Evolutionary conservation across 2,797 vertebrate species (phyloP).

Genomic region (Pogoniulus pusillus): DNA sequence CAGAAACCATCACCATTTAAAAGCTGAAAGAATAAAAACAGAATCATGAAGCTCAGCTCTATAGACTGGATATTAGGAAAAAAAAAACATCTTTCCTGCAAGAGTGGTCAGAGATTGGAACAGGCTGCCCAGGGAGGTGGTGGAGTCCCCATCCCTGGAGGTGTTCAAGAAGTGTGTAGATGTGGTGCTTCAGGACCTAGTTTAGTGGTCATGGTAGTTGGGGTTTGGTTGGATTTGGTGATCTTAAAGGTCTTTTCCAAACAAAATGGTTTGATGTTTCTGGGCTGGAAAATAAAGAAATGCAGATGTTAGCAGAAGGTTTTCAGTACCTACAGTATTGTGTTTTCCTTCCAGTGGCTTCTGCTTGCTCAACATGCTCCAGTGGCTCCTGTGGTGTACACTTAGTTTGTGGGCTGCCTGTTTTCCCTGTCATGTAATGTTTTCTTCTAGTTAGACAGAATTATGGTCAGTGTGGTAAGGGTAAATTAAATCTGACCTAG

Average conservation of each 20-base stretch:
- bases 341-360: conserved; percentile 12
- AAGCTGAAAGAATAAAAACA: conserved; percentile 73
- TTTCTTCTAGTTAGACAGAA: conserved; percentile 35
- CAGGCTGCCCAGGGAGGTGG: too few species aligned
- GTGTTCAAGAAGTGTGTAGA: too few species aligned
- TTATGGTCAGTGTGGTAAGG: conserved; percentile 33
- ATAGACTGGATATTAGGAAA: too few species aligned
- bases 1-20: conserved; percentile 67
- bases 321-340: conserved; percentile 2
- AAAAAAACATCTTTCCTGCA: too few species aligned
- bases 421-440: conserved; percentile 40
- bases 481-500: conserved; percentile 36
- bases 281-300: conserved; percentile 4
- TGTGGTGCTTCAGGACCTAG: too few species aligned
- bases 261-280: too few species aligned
- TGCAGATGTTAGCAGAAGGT: background rate
- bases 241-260: too few species aligned
- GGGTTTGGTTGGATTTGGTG: too few species aligned
- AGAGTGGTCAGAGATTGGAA: too few species aligned
- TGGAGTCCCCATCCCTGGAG: too few species aligned
- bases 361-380: conserved; percentile 37
- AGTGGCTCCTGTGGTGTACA: conserved; percentile 1
- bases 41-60: conserved; percentile 51
- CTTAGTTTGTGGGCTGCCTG: conserved; percentile 33
- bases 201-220: too few species aligned